Evolutionary conservation across 1,140 invertebrate genomes (phyloP).

Genomic region (Drosophila yakuba): DNA sequence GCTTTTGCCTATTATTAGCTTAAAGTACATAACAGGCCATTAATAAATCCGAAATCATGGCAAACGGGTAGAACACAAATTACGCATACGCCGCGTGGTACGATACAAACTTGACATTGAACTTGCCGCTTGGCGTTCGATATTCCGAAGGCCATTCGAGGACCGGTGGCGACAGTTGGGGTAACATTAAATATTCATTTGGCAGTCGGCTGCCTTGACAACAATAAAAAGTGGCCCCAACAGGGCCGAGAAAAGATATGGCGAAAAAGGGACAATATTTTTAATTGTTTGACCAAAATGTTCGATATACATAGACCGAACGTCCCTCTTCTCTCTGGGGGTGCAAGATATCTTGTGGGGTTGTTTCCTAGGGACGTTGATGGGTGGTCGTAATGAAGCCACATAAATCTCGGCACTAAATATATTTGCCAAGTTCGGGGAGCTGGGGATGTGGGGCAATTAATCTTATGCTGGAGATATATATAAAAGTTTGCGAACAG

Average conservation of each 20-base stretch:
- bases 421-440: constrained; percentile 68
- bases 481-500: constrained; percentile 16
- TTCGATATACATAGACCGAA: constrained; percentile 33
- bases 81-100: constrained; percentile 63
- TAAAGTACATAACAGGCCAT: constrained; percentile 43
- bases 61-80: constrained; percentile 31
- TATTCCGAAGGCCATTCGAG: constrained; percentile 54
- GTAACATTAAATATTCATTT: constrained; percentile 75
- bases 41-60: constrained; percentile 43
- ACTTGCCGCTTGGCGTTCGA: constrained; percentile 56
- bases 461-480: constrained; percentile 61
- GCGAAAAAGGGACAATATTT: constrained; percentile 44
- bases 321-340: background rate
- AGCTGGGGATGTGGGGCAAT: constrained; percentile 56
- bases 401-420: constrained; percentile 81
- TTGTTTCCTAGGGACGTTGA: background rate
- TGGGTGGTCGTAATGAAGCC: constrained; percentile 64
- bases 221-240: constrained; percentile 70
- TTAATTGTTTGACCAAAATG: constrained; percentile 70
- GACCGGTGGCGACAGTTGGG: background rate
- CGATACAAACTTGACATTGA: constrained; percentile 64
- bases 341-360: background rate
- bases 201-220: constrained; percentile 52
- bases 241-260: constrained; percentile 3
- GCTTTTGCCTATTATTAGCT: constrained; percentile 63